Base-by-base conservation (phyloP, 2,888 invertebrate genomes). In the Anorthoa munda region DNA sequence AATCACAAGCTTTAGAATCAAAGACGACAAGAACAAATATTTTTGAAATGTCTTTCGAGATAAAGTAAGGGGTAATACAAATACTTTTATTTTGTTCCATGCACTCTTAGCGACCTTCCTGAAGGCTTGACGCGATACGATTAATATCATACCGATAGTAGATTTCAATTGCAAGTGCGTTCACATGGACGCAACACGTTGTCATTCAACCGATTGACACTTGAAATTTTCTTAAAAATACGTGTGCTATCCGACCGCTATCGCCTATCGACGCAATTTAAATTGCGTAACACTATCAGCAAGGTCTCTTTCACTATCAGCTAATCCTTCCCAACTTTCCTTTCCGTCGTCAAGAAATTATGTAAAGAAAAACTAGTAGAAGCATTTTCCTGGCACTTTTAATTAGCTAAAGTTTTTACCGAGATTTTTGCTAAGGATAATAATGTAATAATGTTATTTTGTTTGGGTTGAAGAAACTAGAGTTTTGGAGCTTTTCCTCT, bases 391-490 rank as follows among this genome's bases (percentile, higher is more conserved):
- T 17, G 46, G 15, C 53, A 61, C 53, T 58, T 51, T 56, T 46
- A 75, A 17, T 68, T 23, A 13, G 50, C 17, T 15, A 2, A 51
- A 81, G 56, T 72, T 79, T 63, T 58, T 26, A 11, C 56, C 31
- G 13, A 46, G 50, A 48, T 67, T 60, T 64, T 60, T 39, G 39
- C 58, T 31, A 58, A 31, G 51, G 45, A 69, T 61, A 64, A 78
- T 55, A 59, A 71, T 68, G 55, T 63, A 74, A 74, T 31, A 66
- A 51, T 64, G 50, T 59, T 70, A 75, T 73, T 70, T 82, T 59
- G 58, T 78, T 75, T 61, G 13, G 21, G 12, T 31, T 31, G 4
- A 66, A 31, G 46, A 56, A 83, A 75, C 31, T 21, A n/a, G 18
- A 68, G 53, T 77, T 55, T 31, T 2, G 2, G 4, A 63, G 13